A percentile compares a stretch with the other conserved stretches of the same genome.
These are phyloP conservation scores for Physocephala rufipes DNA, from an alignment of 2,888 invertebrate genomes.

Conservation along the genomic window DNA sequence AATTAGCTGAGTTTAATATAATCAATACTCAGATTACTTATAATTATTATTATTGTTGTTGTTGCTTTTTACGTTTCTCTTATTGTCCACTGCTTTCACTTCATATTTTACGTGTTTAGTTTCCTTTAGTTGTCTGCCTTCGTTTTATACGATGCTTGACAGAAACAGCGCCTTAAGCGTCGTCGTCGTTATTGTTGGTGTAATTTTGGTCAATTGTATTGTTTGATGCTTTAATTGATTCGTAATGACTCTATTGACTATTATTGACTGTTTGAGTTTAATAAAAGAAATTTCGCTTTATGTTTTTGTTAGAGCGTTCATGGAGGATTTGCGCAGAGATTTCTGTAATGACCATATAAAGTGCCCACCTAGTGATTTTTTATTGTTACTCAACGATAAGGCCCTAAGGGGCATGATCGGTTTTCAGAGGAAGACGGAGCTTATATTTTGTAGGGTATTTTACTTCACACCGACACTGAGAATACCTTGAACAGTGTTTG, in stretches of 20 bases:
- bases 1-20: slow-evolving; percentile 32
- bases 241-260: not conserved
- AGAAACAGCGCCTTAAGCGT: not conserved
- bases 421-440: too few relatives aligned
- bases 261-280: not conserved
- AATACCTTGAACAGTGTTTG: too few relatives aligned
- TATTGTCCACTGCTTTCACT: not conserved
- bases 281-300: too few relatives aligned
- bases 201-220: not conserved
- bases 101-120: slow-evolving; percentile 12
- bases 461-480: too few relatives aligned
- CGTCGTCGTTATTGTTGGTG: not conserved
- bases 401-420: too few relatives aligned
- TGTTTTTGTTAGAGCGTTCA: too few relatives aligned
- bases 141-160: not conserved
- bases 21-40: slow-evolving; percentile 17
- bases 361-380: too few relatives aligned
- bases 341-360: too few relatives aligned
- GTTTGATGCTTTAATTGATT: slow-evolving; percentile 12
- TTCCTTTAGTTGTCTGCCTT: not conserved
- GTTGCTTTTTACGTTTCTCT: not conserved
- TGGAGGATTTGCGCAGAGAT: too few relatives aligned
- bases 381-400: too few relatives aligned
- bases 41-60: not conserved
- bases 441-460: too few relatives aligned